Base-by-base conservation (phyloP, 2,113 vertebrate species). In the Sterna hirundo region DNA sequence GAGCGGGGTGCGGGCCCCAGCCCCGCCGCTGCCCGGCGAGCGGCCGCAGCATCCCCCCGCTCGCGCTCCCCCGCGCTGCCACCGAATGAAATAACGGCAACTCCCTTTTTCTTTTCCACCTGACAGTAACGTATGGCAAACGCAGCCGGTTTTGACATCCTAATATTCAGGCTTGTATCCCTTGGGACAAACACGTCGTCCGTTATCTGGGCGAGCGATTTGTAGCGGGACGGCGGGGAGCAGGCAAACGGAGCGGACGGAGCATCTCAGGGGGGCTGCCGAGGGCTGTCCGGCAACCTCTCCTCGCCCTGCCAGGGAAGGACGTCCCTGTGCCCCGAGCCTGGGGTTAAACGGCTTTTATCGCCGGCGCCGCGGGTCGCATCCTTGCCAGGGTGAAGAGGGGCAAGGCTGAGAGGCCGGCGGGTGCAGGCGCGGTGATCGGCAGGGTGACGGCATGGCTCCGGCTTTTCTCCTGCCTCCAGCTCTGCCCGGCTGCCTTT, bases 41-140 rank as follows among this genome's bases (percentile, higher is more conserved):
- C 54, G 25, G 34, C 49, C 58, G 22, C 21, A 8, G 66, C 90
- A 70, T 83, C 79, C 72, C 80, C 86, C 75, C 18, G 42, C 87
- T 77, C 94, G 36, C 17, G 2, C 88, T 57, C 57, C 55, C 17
- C 12, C 64, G 83, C 10, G 9, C 92, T 19, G 12, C 42, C 95
- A 96, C 95, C 96, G 95, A 97, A 97, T 97, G 97, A 98, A 98
- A 97, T 96, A 97, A 97, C 96, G 77, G 81, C 94, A 87, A 93
- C 90, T 97, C 97, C 96, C 91, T 90, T 97, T 97, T 97, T 97
- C 96, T 98, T 98, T 97, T 54, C 96, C 98, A 19, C 76, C 92
- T 97, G 98, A 98, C 97, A 98, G 97, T 97, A 97, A 97, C 94
- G 85, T 92, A 96, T 95, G 96, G 97, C 91, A 38, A 96, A 97